Base-by-base conservation (phyloP, 2,113 vertebrate genomes). In the Oncorhynchus nerka region DNA sequence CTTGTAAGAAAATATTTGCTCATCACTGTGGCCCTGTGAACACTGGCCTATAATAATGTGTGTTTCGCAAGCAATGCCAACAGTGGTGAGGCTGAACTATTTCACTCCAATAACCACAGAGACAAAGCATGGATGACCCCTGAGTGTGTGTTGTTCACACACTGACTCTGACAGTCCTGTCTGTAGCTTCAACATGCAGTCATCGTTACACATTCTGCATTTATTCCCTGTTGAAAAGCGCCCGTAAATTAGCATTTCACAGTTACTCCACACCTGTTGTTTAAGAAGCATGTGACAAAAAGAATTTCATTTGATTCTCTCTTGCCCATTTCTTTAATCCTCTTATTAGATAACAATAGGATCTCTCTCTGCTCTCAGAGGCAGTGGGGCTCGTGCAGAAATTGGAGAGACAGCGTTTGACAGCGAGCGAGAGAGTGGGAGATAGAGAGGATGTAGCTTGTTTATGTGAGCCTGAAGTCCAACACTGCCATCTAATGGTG, bases 401-500 rank as follows among this genome's bases (percentile, higher is more conserved):
- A 68, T 19, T 13, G 67, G 12, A 73, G 70, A 19, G 45, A 67
- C 20, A 66, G n/a, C 20, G 68, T 78, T 4, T 68, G 30, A 28
- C 11, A 70, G 34, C 22, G 9, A 78, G 30, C 3, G 73, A 24
- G 67, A 30, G 24, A 74, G 62, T 28, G n/a, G 64, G 45, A 45
- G 57, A 55, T 11, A 57, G 39, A 28, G 34, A 26, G 16, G 55
- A 75, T 20, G 67, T 32, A 34, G 9, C 24, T 5, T 49, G 45
- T 57, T 70, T 64, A 26, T 13, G 5, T 0, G 19, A 62, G 26
- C 2, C 20, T 15, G 12, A 16, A 83, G 81, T 48, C 79, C 77
- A 75, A 82, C 4, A 75, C 1, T 84, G 84, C 84, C 87, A 80
- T 71, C 90, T 92, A 74, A 59, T 89, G 90, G 88, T n/a, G 34